Evolutionary conservation across 2,888 invertebrate genomes (phyloP).

Genomic region (Pheosia tremula): DNA sequence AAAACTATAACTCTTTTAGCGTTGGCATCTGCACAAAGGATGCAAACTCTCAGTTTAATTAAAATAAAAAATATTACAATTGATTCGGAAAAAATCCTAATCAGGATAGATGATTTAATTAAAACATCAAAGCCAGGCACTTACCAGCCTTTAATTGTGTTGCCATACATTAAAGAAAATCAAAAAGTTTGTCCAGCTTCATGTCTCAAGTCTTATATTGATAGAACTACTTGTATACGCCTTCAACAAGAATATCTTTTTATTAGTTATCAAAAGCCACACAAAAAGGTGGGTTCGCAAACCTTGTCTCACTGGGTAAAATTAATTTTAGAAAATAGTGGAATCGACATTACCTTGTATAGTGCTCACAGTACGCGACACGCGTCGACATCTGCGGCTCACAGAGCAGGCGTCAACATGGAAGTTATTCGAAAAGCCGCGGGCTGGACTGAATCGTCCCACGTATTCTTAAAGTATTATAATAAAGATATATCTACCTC

Average conservation of each 20-base stretch:
- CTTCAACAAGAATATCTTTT: conserved; percentile 7
- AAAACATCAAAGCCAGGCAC: conserved; percentile 21
- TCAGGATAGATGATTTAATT: conserved; percentile 19
- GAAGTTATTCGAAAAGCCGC: conserved; percentile 10
- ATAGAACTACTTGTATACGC: conserved; percentile 3
- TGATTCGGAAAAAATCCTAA: conserved; percentile 10
- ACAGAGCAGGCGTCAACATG: conserved; percentile 6
- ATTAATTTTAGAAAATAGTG: conserved; percentile 4
- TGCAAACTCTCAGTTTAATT: conserved; percentile 14
- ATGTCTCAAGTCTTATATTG: conserved; percentile 4
- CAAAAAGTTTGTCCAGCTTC: conserved; percentile 5
- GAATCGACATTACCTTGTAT: conserved; percentile 5
- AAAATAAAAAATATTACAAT: conserved; percentile 14
- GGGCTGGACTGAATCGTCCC: conserved; percentile 6
- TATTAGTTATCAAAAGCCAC: conserved; percentile 8
- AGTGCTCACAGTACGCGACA: conserved; percentile 8
- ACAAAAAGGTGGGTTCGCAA: conserved; percentile 8
- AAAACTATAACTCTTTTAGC: conserved; percentile 10
- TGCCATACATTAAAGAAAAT: conserved; percentile 10
- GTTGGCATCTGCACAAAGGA: conserved; percentile 9
- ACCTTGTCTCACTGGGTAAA: conserved; percentile 11
- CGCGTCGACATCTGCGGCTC: conserved; percentile 9
- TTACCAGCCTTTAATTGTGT: conserved; percentile 10
- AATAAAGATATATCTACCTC: neutral
- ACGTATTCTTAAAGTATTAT: conserved; percentile 11